Conservation (phyloP, 2,888 invertebrate species). For the Thalpophila matura region DNA sequence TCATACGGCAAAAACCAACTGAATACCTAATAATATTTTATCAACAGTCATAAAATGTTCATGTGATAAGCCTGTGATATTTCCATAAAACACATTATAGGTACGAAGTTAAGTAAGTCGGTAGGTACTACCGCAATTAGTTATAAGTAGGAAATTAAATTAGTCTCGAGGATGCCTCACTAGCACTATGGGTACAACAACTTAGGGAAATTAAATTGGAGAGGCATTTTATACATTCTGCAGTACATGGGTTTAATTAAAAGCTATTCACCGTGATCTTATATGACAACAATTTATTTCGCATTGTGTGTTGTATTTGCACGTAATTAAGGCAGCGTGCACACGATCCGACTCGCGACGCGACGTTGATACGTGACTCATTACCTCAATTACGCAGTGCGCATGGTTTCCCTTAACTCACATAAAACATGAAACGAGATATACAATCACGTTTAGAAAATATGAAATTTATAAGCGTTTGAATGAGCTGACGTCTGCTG, state of each 20-base stretch:
- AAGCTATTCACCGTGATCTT: conserved; percentile 54
- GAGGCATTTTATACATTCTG: conserved; percentile 15
- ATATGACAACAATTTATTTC: conserved; percentile 65
- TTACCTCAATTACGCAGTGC: conserved; percentile 70
- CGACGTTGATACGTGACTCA: conserved; percentile 74
- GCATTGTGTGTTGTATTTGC: conserved; percentile 66
- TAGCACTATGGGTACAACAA: conserved; percentile 21
- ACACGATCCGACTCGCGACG: conserved; percentile 51
- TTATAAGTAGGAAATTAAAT: conserved; percentile 39
- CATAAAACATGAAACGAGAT: conserved; percentile 55
- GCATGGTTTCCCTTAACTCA: conserved; percentile 59
- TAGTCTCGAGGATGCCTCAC: conserved; percentile 10
- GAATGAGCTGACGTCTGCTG: conserved; percentile 10
- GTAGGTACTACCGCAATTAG: conserved; percentile 23
- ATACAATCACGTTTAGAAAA: conserved; percentile 41
- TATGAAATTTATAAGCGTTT: conserved; percentile 37
- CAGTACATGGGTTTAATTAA: conserved; percentile 33
- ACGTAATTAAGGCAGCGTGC: conserved; percentile 67
- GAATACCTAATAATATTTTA: conserved; percentile 37
- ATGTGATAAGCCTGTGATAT: conserved; percentile 54
- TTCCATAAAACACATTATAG: conserved; percentile 45
- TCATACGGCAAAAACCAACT: conserved; percentile 29
- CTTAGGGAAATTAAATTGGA: conserved; percentile 32
- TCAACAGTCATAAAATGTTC: conserved; percentile 43
- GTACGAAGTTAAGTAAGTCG: conserved; percentile 1